Percentiles rank a stretch among this genome's conserved stretches.
These are phyloP conservation scores for Strigamia crassipes DNA, from an alignment of 2,888 invertebrate species.

Conservation along the genomic window DNA sequence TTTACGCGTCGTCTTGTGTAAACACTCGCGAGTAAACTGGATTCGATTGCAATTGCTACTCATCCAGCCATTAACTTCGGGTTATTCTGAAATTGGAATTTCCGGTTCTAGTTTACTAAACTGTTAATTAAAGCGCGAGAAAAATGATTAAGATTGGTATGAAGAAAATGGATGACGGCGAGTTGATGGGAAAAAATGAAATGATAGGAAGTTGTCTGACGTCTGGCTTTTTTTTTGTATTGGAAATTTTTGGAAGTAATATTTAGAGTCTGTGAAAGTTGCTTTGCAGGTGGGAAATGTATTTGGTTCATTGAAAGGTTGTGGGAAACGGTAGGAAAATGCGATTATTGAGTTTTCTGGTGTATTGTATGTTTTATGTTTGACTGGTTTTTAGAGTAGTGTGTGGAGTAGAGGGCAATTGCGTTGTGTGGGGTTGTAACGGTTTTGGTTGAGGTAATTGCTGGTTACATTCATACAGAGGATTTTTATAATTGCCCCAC, in stretches of 20 bases:
- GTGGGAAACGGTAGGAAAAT: slow-evolving; percentile 26
- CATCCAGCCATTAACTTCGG: background rate
- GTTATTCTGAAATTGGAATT: background rate
- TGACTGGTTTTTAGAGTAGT: slow-evolving; percentile 23
- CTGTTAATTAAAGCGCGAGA: background rate
- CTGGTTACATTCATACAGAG: background rate
- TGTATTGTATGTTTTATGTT: background rate
- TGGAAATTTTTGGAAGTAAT: background rate
- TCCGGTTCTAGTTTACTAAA: background rate
- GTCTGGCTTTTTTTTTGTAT: background rate
- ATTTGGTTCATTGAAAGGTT: slow-evolving; percentile 28
- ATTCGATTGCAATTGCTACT: background rate
- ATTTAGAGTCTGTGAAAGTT: background rate
- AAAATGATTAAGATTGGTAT: background rate
- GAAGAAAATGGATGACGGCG: background rate
- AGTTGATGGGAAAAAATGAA: no score
- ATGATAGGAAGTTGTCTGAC: no score
- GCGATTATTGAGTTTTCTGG: background rate
- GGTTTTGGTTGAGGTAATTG: slow-evolving; percentile 10
- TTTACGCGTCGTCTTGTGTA: no score
- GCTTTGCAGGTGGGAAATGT: slow-evolving; percentile 19
- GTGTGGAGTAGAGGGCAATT: slow-evolving; percentile 19
- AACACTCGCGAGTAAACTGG: no score
- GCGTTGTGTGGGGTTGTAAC: slow-evolving; percentile 12
- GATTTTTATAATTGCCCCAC: slow-evolving; percentile 9